Percentiles rank a stretch among this genome's conserved stretches.
Evolutionary conservation across 2,797 vertebrate species (phyloP).

Genomic region (Acrossocheilus wenchowensis): DNA sequence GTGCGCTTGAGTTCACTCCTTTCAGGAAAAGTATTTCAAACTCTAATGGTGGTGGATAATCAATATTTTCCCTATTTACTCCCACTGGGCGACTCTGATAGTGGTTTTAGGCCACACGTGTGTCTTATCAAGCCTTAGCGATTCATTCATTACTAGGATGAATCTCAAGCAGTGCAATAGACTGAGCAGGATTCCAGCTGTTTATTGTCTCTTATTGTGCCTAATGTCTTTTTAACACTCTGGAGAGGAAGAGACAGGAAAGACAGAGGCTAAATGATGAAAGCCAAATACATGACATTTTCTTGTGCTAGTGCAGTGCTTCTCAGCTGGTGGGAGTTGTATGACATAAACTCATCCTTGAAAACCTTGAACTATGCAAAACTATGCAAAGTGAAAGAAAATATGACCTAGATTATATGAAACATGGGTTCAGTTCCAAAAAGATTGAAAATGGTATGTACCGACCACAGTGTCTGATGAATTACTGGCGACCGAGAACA

Average conservation of each 20-base stretch:
- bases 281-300: not conserved
- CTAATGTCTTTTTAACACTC: not conserved
- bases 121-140: conserved; percentile 22
- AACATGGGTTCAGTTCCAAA: not conserved
- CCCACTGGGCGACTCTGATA: not conserved
- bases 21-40: conserved; percentile 24
- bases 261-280: not conserved
- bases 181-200: not conserved
- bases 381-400: not conserved
- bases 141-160: conserved; percentile 30
- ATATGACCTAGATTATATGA: not conserved
- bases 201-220: not conserved
- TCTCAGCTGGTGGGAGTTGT: not conserved
- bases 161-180: conserved; percentile 28
- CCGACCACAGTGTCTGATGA: not conserved
- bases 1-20: not conserved
- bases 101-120: conserved; percentile 7
- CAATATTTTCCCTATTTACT: conserved; percentile 36
- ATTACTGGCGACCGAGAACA: not conserved
- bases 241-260: not conserved
- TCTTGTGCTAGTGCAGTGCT: not conserved
- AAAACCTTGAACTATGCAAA: conserved; percentile 8
- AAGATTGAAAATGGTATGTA: not conserved
- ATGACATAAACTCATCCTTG: not conserved
- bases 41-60: conserved; percentile 35